These are phyloP conservation scores for Phoenicopterus ruber DNA, from an alignment of 2,113 vertebrate genomes.

Conservation along the genomic window DNA sequence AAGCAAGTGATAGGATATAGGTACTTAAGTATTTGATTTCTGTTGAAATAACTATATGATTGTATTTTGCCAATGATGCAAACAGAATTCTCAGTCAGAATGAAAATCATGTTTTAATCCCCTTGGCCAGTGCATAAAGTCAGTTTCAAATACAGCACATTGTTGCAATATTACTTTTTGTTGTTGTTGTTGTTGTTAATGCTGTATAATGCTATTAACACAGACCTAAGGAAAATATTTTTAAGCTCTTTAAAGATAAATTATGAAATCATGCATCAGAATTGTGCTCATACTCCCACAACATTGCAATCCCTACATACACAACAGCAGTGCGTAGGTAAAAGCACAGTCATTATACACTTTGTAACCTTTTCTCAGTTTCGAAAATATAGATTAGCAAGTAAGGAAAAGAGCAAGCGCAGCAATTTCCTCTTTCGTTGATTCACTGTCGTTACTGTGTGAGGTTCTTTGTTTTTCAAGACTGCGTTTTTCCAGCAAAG, in stretches of 20 bases:
- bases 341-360: neutral
- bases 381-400: neutral
- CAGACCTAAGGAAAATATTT: neutral
- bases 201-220: neutral
- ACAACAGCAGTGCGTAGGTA: neutral
- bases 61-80: neutral
- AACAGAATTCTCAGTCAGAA: neutral
- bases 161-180: neutral
- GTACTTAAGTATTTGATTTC: neutral
- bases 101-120: neutral
- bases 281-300: neutral
- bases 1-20: neutral
- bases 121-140: neutral
- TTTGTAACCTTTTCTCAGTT: neutral
- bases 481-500: neutral
- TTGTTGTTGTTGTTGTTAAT: neutral
- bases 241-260: neutral
- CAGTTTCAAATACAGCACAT: neutral
- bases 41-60: neutral
- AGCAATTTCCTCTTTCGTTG: neutral
- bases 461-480: neutral
- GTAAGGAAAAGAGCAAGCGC: neutral
- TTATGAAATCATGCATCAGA: neutral
- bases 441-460: neutral
- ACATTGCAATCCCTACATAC: neutral